Evolutionary conservation across 2,797 vertebrate genomes (phyloP).

Genomic region (Tokudaia tokunoshimensis): DNA sequence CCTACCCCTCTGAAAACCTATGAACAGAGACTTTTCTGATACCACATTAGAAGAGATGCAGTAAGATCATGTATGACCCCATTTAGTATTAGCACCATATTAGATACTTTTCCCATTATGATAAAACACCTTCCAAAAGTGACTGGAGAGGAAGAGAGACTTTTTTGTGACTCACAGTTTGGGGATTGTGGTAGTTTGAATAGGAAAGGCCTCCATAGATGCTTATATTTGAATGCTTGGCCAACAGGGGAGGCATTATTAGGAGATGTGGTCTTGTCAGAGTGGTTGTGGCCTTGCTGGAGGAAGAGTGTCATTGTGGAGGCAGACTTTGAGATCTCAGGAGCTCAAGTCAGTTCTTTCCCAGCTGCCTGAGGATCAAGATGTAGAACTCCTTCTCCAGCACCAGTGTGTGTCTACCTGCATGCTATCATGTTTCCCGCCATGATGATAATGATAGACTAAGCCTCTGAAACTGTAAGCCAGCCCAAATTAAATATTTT

Average conservation of each 20-base stretch:
- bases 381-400: not conserved
- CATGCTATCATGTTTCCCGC: not conserved
- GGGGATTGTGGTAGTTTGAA: not conserved
- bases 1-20: not conserved
- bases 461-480: not conserved
- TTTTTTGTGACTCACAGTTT: not conserved
- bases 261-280: not conserved
- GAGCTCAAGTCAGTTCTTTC: not conserved
- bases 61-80: not conserved
- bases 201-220: not conserved
- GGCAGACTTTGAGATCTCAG: not conserved
- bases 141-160: not conserved
- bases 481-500: not conserved
- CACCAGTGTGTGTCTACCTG: not conserved
- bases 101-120: not conserved
- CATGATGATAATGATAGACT: not conserved
- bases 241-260: not conserved
- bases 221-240: not conserved
- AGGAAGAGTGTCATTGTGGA: not conserved
- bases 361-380: not conserved
- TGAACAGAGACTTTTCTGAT: not conserved
- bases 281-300: not conserved
- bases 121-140: not conserved
- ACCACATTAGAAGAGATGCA: not conserved
- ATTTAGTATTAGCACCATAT: not conserved